Evolutionary conservation across 2,888 invertebrate species (phyloP).

Genomic region (Trissoscelio sp.): DNA sequence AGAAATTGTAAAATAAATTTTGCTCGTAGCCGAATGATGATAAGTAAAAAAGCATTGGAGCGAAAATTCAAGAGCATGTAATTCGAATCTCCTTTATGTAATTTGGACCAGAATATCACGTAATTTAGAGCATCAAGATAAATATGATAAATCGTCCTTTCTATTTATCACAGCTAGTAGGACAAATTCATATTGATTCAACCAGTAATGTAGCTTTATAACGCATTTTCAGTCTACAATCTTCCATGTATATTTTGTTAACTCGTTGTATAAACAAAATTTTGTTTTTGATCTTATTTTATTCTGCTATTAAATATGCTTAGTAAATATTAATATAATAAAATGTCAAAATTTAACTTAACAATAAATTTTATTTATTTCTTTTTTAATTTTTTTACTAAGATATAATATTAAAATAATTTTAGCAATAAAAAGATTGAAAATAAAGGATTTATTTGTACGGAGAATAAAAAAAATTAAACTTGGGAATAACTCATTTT

Average conservation of each 20-base stretch:
- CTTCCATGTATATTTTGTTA: not conserved
- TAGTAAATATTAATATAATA: too few species aligned
- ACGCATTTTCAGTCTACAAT: conserved; percentile 3
- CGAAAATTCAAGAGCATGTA: conserved; percentile 17
- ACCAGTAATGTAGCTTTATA: conserved; percentile 18
- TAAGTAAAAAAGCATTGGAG: conserved; percentile 7
- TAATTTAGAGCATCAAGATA: conserved; percentile 47
- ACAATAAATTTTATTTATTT: too few species aligned
- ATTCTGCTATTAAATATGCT: too few species aligned
- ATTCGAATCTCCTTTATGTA: conserved; percentile 42
- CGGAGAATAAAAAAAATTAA: too few species aligned
- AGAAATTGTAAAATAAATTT: conserved; percentile 30
- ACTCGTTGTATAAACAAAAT: not conserved
- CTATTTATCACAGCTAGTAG: conserved; percentile 29
- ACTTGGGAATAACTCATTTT: too few species aligned
- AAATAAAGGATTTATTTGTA: too few species aligned
- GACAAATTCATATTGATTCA: conserved; percentile 47
- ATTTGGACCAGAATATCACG: conserved; percentile 37
- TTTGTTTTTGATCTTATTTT: too few species aligned
- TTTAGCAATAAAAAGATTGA: too few species aligned
- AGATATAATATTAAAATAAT: too few species aligned
- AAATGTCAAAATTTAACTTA: too few species aligned
- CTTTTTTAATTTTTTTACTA: too few species aligned
- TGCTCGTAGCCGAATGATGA: not conserved
- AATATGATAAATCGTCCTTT: conserved; percentile 39